phyloP scores from a whole-genome alignment of 2,113 vertebrate species.

The Xenopus laevis region DNA sequence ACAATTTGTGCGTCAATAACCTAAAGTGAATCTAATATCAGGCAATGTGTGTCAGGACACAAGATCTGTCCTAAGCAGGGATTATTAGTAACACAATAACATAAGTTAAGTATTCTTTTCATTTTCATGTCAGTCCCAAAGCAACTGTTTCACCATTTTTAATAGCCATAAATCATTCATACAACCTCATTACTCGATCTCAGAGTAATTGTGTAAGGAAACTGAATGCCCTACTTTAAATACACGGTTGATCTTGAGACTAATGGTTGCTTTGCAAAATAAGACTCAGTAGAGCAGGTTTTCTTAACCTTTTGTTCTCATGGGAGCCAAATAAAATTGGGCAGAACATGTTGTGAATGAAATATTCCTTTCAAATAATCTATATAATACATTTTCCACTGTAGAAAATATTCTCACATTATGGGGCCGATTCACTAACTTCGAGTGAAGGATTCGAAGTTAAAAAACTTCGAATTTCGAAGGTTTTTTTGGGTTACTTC shows the following conservation, averaged over 20 bases:
- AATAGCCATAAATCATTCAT: conserved; percentile 11
- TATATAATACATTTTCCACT: no score
- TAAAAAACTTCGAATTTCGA: no score
- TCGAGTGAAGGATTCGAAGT: no score
- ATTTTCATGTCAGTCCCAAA: no score
- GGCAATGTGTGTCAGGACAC: conserved; percentile 18
- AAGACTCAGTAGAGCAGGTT: background rate
- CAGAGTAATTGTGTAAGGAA: conserved; percentile 27
- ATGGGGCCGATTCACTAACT: no score
- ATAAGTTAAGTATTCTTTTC: no score
- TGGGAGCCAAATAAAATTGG: no score
- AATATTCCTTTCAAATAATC: no score
- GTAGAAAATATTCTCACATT: no score
- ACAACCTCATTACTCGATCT: conserved; percentile 35
- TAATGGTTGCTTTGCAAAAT: conserved; percentile 19
- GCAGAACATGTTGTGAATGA: no score
- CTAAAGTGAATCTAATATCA: conserved; percentile 16
- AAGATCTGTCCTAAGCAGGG: conserved; percentile 31
- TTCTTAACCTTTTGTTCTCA: background rate
- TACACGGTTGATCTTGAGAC: conserved; percentile 4
- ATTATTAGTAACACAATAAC: conserved; percentile 11
- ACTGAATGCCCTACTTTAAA: background rate
- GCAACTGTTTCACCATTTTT: conserved; percentile 12
- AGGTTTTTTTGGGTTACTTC: no score
- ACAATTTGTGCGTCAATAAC: conserved; percentile 3